Evolutionary conservation across 2,113 vertebrate genomes (phyloP).

Genomic region (Eidolon helvum): DNA sequence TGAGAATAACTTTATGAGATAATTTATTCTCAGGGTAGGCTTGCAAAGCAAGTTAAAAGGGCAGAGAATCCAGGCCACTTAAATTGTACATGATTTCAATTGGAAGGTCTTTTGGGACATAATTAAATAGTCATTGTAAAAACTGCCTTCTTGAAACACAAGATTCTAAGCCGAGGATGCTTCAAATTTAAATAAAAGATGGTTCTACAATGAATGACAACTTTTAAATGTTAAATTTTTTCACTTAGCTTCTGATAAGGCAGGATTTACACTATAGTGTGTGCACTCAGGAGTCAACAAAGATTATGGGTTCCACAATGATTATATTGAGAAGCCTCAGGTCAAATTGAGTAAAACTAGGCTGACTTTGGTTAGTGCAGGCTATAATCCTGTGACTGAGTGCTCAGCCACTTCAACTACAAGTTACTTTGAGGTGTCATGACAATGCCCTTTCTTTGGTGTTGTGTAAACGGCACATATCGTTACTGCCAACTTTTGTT

Average conservation of each 20-base stretch:
- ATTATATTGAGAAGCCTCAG: neutral
- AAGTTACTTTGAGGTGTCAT: neutral
- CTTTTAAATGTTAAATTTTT: neutral
- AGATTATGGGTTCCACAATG: neutral
- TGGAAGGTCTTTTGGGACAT: neutral
- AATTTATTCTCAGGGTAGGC: constrained; percentile 58
- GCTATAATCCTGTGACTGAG: neutral
- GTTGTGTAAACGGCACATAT: neutral
- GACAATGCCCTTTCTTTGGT: neutral
- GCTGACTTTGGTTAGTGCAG: neutral
- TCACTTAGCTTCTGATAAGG: constrained; percentile 21
- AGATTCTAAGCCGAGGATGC: neutral
- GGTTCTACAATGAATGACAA: neutral
- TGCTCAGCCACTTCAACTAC: neutral
- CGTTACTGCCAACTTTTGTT: neutral
- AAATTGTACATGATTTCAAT: neutral
- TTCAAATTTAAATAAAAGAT: constrained; percentile 11
- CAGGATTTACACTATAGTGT: neutral
- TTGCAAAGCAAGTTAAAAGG: constrained; percentile 53
- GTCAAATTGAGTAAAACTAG: neutral
- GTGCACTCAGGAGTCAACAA: neutral
- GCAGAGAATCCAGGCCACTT: constrained; percentile 31
- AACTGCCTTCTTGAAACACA: neutral
- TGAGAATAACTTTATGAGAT: constrained; percentile 49
- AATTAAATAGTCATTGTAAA: neutral